Conservation (phyloP, 2,113 vertebrate genomes). For the Paraplagusia blochii region DNA sequence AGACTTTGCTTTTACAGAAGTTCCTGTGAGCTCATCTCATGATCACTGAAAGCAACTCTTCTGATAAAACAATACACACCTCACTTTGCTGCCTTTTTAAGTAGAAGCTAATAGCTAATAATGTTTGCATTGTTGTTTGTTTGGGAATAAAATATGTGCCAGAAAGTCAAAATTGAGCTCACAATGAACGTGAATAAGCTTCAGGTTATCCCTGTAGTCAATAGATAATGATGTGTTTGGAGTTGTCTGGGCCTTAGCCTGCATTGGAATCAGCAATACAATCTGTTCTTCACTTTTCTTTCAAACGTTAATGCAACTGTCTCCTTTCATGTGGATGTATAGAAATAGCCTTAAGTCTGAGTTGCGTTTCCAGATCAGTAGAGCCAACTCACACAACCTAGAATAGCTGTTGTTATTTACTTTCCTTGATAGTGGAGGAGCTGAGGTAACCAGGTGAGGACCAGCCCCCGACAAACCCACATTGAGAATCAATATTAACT, state of each 20-base stretch:
- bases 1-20: slow-evolving; percentile 13
- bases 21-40: slow-evolving; percentile 22
- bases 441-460: too few species aligned
- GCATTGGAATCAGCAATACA: background rate
- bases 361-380: background rate
- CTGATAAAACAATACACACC: slow-evolving; percentile 38
- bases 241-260: slow-evolving; percentile 4
- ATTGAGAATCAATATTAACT: too few species aligned
- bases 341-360: background rate
- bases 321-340: background rate
- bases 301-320: slow-evolving; percentile 7
- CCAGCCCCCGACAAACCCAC: too few species aligned
- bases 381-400: too few species aligned
- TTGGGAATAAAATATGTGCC: slow-evolving; percentile 40
- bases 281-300: slow-evolving; percentile 4
- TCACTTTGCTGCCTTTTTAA: slow-evolving; percentile 57
- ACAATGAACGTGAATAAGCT: slow-evolving; percentile 34
- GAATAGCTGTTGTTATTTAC: too few species aligned
- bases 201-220: slow-evolving; percentile 21
- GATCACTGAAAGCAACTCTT: slow-evolving; percentile 31
- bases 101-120: slow-evolving; percentile 22
- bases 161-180: slow-evolving; percentile 37
- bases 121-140: slow-evolving; percentile 26
- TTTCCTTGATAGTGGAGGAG: too few species aligned
- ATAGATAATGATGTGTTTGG: slow-evolving; percentile 10